These are phyloP conservation scores for Montipora cactus DNA, from an alignment of 64 coral and sea anemone genomes.

Conservation along the genomic window DNA sequence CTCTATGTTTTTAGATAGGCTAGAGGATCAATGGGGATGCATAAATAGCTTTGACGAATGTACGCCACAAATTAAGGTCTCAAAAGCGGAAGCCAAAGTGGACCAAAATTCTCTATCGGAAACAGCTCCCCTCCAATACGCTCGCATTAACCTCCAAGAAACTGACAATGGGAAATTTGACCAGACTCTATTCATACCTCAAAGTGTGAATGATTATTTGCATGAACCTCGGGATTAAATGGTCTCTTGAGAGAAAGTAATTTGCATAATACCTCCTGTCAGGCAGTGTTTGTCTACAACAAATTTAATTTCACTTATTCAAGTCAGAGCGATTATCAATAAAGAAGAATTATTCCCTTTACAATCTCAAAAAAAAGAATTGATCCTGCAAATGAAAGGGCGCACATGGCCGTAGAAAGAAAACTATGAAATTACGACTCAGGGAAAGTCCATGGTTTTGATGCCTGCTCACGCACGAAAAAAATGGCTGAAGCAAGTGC, in stretches of 20 bases:
- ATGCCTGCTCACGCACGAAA: too few species aligned
- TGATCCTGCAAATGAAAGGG: too few species aligned
- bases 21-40: neutral
- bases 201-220: neutral
- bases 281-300: too few species aligned
- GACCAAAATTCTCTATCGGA: neutral
- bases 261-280: constrained; percentile 11
- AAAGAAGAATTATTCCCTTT: too few species aligned
- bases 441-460: too few species aligned
- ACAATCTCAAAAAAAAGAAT: too few species aligned
- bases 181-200: neutral
- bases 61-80: neutral
- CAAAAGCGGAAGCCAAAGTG: neutral
- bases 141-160: neutral
- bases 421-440: too few species aligned
- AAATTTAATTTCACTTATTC: too few species aligned
- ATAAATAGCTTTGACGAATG: neutral
- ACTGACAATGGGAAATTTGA: neutral
- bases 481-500: too few species aligned
- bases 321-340: too few species aligned
- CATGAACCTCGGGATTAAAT: constrained; percentile 20
- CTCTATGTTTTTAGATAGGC: constrained; percentile 13
- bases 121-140: neutral
- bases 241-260: neutral
- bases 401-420: too few species aligned